Evolutionary conservation across 2,113 vertebrate species (phyloP).

Genomic region (Ailurus styani): DNA sequence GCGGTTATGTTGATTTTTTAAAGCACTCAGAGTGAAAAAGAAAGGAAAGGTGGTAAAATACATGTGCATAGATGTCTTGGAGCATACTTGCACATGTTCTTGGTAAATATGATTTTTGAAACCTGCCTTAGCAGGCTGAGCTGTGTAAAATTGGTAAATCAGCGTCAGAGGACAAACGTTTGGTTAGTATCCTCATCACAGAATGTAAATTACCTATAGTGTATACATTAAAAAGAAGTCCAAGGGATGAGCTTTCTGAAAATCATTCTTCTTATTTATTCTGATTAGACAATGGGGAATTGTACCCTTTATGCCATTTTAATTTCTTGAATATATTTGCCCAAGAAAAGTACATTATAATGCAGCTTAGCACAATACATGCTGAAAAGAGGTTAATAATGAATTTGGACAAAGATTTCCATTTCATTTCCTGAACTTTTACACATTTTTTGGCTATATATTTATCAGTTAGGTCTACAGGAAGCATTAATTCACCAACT

Average conservation of each 20-base stretch:
- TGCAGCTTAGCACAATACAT: neutral
- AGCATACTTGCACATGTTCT: slow-evolving; percentile 61
- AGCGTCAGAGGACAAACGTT: slow-evolving; percentile 52
- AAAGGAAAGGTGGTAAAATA: slow-evolving; percentile 36
- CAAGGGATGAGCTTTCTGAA: neutral
- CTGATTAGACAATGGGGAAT: neutral
- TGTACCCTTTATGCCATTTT: neutral
- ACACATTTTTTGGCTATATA: neutral
- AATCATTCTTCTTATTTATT: neutral
- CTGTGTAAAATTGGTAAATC: slow-evolving; percentile 45
- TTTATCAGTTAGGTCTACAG: neutral
- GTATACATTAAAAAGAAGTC: neutral
- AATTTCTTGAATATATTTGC: neutral
- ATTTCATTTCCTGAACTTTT: neutral
- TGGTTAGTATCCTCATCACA: slow-evolving; percentile 1
- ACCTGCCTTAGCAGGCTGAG: slow-evolving; percentile 48
- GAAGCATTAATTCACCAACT: neutral
- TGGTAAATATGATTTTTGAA: slow-evolving; percentile 54
- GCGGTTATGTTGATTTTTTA: slow-evolving; percentile 51
- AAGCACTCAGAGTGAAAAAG: slow-evolving; percentile 42
- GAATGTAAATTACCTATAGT: neutral
- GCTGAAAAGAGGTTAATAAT: neutral
- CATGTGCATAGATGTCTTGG: neutral
- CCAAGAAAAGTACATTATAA: neutral
- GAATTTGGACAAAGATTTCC: neutral